phyloP scores from a whole-genome alignment of 2,113 vertebrate genomes.

The pig (Sus scrofa) region DNA sequence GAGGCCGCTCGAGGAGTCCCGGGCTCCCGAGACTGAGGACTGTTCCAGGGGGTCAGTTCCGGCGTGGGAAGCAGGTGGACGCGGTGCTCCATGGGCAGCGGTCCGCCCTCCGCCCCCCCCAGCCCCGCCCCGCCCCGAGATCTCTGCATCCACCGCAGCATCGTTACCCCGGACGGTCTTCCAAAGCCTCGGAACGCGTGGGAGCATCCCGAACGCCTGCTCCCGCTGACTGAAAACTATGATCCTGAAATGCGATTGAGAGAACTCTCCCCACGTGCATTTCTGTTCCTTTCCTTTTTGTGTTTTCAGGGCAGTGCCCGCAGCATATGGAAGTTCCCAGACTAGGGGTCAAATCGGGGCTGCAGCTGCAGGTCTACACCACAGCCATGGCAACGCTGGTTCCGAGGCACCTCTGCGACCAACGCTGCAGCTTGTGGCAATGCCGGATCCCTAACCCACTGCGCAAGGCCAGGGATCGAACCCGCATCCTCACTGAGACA shows the following conservation, averaged over 20 bases:
- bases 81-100: fast-evolving
- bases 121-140: fast-evolving
- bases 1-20: not conserved
- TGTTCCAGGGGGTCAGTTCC: fast-evolving
- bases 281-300: not conserved
- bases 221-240: fast-evolving
- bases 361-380: too few relatives aligned
- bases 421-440: too few relatives aligned
- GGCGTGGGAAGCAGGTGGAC: too few relatives aligned
- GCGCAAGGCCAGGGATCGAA: too few relatives aligned
- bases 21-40: not conserved
- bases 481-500: too few relatives aligned
- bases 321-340: too few relatives aligned
- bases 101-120: not conserved
- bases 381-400: too few relatives aligned
- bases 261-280: fast-evolving
- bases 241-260: fast-evolving
- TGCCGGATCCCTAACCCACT: too few relatives aligned
- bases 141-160: fast-evolving
- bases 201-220: not conserved
- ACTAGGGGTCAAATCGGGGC: too few relatives aligned
- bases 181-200: not conserved
- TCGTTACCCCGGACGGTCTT: too few relatives aligned
- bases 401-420: too few relatives aligned
- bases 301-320: too few relatives aligned